phyloP scores from a whole-genome alignment of 2,888 invertebrate genomes.

The Oxycera nigricornis region DNA sequence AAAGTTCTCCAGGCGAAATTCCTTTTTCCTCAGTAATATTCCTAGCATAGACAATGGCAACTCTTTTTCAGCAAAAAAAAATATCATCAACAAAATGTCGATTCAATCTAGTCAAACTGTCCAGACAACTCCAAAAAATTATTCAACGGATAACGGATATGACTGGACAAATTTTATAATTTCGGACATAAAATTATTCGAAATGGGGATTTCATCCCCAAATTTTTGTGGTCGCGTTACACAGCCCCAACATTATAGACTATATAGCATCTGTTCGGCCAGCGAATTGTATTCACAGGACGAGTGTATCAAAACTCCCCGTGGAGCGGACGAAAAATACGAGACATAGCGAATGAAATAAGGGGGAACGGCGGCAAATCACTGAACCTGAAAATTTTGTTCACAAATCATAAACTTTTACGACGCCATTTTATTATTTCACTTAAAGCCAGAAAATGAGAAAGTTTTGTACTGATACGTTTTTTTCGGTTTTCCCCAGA shows the following conservation, averaged over 20 bases:
- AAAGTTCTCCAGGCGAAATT: no score
- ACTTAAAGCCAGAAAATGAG: constrained; percentile 43
- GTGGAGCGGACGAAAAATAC: background rate
- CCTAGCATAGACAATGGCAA: no score
- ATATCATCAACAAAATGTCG: background rate
- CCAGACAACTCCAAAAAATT: constrained; percentile 16
- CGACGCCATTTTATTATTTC: constrained; percentile 48
- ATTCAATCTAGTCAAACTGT: constrained; percentile 21
- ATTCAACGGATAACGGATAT: constrained; percentile 29
- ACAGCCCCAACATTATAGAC: background rate
- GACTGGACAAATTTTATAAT: constrained; percentile 41
- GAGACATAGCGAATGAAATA: background rate
- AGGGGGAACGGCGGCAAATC: constrained; percentile 30
- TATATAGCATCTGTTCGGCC: constrained; percentile 40
- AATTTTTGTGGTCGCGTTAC: constrained; percentile 6
- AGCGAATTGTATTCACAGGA: constrained; percentile 6
- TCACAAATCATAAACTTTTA: constrained; percentile 48
- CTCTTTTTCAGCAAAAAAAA: background rate
- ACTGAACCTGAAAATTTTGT: constrained; percentile 47
- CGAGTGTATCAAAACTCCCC: background rate
- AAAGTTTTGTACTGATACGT: constrained; percentile 39
- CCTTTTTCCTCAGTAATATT: no score
- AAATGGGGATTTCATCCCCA: constrained; percentile 18
- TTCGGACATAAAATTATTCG: constrained; percentile 23
- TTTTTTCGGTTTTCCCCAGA: constrained; percentile 23